Evolutionary conservation across 1,140 invertebrate genomes (phyloP).

Genomic region (Drosophila serrata): DNA sequence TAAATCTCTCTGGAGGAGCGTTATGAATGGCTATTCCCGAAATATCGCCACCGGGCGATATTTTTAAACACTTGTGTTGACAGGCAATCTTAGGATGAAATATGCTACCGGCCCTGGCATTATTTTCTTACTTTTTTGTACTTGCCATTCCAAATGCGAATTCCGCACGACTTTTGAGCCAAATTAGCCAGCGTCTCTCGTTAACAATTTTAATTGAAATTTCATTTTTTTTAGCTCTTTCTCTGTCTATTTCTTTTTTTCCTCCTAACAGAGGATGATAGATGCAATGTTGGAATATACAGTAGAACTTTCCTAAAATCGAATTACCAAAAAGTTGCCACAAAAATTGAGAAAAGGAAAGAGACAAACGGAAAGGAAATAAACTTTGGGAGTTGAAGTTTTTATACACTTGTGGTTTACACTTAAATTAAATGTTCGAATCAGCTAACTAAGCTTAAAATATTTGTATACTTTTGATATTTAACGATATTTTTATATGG

Average conservation of each 20-base stretch:
- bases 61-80: conserved; percentile 49
- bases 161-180: conserved; percentile 25
- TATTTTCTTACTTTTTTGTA: neutral
- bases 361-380: neutral
- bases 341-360: neutral
- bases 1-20: conserved; percentile 50
- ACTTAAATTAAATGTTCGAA: too few relatives aligned
- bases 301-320: conserved; percentile 20
- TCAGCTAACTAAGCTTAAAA: too few relatives aligned
- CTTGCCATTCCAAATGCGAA: conserved; percentile 27
- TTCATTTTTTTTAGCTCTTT: conserved; percentile 13
- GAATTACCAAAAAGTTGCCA: conserved; percentile 5
- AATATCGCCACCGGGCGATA: conserved; percentile 29
- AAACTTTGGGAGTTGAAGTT: too few relatives aligned
- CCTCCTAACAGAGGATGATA: neutral
- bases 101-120: conserved; percentile 26
- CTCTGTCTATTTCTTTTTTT: neutral
- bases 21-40: conserved; percentile 47
- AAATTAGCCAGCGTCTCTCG: conserved; percentile 40
- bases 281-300: conserved; percentile 13
- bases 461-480: too few relatives aligned
- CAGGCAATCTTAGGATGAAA: conserved; percentile 49
- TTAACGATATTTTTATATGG: too few relatives aligned
- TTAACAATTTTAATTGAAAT: conserved; percentile 56
- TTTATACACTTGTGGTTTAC: too few relatives aligned